Evolutionary conservation across 2,113 vertebrate genomes (phyloP).

Genomic region (Alligator sinensis): DNA sequence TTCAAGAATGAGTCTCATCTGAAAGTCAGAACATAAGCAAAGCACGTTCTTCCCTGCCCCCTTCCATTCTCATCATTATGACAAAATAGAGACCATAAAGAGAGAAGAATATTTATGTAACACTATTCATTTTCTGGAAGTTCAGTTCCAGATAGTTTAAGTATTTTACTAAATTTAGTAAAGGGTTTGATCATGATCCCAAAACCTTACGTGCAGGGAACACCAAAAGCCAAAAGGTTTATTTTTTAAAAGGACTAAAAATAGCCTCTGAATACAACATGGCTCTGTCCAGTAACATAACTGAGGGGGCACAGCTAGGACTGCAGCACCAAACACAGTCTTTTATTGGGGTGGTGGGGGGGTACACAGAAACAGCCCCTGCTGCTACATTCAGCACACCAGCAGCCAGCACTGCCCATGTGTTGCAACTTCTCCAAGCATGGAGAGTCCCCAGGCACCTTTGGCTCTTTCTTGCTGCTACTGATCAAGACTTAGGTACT

Average conservation of each 20-base stretch:
- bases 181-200: slow-evolving; percentile 4
- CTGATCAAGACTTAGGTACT: neutral
- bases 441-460: neutral
- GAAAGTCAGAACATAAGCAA: neutral
- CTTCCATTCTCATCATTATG: neutral
- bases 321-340: neutral
- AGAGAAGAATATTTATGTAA: neutral
- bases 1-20: neutral
- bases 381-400: no score
- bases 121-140: slow-evolving; percentile 38
- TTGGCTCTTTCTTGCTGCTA: neutral
- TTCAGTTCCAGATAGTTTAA: slow-evolving; percentile 16
- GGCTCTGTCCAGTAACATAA: neutral
- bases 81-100: neutral
- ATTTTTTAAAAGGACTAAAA: neutral
- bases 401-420: no score
- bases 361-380: no score
- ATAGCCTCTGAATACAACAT: neutral
- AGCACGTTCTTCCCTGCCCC: neutral
- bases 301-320: no score
- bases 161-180: slow-evolving; percentile 21
- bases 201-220: neutral
- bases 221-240: neutral
- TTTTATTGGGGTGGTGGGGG: neutral
- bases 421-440: no score